Evolutionary conservation across 2,113 vertebrate genomes (phyloP).

Genomic region (Pundamilia nyererei): DNA sequence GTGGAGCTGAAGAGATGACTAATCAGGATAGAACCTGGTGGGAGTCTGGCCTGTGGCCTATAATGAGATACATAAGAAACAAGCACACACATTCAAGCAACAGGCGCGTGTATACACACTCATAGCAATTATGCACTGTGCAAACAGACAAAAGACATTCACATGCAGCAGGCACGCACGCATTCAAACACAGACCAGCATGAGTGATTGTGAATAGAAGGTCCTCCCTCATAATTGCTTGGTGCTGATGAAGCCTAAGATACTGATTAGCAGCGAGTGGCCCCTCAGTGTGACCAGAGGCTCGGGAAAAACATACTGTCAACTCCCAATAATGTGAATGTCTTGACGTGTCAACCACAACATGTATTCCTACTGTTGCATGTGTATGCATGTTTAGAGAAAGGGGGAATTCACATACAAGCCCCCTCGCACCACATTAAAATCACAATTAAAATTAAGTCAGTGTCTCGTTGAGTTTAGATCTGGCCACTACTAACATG

Average conservation of each 20-base stretch:
- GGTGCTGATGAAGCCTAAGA: conserved; percentile 6
- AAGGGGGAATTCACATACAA: not conserved
- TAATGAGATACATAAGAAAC: conserved; percentile 36
- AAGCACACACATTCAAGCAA: not conserved
- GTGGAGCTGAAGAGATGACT: conserved; percentile 31
- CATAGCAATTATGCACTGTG: not conserved
- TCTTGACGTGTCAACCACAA: conserved; percentile 22
- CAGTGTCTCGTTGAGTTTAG: conserved; percentile 11
- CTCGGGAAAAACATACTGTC: conserved; percentile 44
- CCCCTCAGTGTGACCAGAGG: conserved; percentile 11
- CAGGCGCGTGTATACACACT: not conserved
- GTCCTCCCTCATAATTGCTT: conserved; percentile 7
- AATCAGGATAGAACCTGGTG: conserved; percentile 42
- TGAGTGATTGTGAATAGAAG: not conserved
- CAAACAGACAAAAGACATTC: not conserved
- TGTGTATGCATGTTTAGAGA: conserved; percentile 4
- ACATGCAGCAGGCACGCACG: not conserved
- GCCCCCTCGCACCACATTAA: conserved; percentile 41
- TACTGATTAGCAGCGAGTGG: conserved; percentile 36
- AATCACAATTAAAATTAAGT: conserved; percentile 57
- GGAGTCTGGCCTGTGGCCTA: conserved; percentile 44
- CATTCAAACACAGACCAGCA: not conserved
- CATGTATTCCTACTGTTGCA: conserved; percentile 37
- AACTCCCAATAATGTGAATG: conserved; percentile 1
- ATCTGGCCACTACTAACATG: not conserved